Evolutionary conservation across 2,888 invertebrate genomes (phyloP).

Genomic region (Phaonia tiefii): DNA sequence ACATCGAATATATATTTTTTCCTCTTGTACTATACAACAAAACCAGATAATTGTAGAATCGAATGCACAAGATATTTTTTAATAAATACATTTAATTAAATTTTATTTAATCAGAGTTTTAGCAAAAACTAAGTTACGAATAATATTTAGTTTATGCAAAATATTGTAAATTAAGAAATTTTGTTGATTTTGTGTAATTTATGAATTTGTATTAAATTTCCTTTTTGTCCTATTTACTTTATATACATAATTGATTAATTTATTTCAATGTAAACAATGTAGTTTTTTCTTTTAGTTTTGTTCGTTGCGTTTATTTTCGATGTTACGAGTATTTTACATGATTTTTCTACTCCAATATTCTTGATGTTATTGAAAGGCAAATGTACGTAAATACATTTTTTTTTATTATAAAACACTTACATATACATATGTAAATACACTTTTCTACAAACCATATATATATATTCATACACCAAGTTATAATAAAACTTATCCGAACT

Average conservation of each 20-base stretch:
- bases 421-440: conserved; percentile 60
- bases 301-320: background rate
- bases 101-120: background rate
- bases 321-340: conserved; percentile 4
- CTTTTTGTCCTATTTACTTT: background rate
- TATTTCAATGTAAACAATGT: background rate
- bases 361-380: background rate
- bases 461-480: no score
- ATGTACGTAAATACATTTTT: conserved; percentile 3
- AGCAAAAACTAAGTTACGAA: background rate
- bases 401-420: background rate
- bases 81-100: background rate
- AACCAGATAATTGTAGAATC: background rate
- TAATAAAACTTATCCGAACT: conserved; percentile 2
- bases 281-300: conserved; percentile 12
- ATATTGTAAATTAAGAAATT: no score
- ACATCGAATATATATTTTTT: conserved; percentile 9
- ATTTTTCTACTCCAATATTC: background rate
- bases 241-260: conserved; percentile 3
- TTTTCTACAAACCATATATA: background rate
- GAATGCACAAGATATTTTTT: conserved; percentile 32
- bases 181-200: no score
- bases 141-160: background rate
- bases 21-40: background rate
- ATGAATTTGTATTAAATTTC: no score